Evolutionary conservation across 2,797 vertebrate species (phyloP).

Genomic region (Buphagus erythrorhynchus): DNA sequence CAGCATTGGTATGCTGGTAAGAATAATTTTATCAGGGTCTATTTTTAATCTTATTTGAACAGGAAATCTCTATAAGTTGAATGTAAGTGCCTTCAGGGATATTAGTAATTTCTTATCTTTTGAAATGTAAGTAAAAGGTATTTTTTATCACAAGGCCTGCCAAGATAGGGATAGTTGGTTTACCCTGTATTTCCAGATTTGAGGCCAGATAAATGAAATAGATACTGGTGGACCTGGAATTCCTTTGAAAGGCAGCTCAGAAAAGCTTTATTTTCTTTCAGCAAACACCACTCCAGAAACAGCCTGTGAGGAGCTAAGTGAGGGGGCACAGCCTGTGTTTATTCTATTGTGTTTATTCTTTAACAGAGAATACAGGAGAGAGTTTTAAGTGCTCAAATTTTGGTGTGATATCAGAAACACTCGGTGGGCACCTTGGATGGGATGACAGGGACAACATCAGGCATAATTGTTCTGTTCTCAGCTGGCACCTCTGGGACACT

Average conservation of each 20-base stretch:
- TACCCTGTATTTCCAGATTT: not conserved
- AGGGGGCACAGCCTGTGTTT: rapidly evolving
- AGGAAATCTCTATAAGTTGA: not conserved
- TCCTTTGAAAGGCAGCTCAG: not conserved
- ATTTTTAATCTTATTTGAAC: conserved; percentile 21
- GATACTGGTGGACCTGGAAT: not conserved
- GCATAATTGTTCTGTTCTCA: not conserved
- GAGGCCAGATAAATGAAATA: not conserved
- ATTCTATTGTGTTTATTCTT: not conserved
- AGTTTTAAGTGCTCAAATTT: not conserved
- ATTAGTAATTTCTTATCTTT: conserved; percentile 34
- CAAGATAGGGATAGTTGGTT: not conserved
- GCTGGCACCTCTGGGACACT: not conserved
- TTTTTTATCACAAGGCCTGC: not conserved
- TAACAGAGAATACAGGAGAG: not conserved
- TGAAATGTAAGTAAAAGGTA: conserved; percentile 17
- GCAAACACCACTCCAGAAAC: not conserved
- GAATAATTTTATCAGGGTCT: not conserved
- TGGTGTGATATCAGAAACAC: rapidly evolving
- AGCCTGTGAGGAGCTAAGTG: not conserved
- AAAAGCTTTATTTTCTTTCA: not conserved
- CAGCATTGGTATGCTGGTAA: not conserved
- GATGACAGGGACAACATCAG: not conserved
- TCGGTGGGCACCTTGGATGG: rapidly evolving
- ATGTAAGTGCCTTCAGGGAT: not conserved